A percentile compares a stretch with the other conserved stretches of the same genome.
Evolutionary conservation across 2,888 invertebrate genomes (phyloP).

Genomic region (Monochamus alternatus): DNA sequence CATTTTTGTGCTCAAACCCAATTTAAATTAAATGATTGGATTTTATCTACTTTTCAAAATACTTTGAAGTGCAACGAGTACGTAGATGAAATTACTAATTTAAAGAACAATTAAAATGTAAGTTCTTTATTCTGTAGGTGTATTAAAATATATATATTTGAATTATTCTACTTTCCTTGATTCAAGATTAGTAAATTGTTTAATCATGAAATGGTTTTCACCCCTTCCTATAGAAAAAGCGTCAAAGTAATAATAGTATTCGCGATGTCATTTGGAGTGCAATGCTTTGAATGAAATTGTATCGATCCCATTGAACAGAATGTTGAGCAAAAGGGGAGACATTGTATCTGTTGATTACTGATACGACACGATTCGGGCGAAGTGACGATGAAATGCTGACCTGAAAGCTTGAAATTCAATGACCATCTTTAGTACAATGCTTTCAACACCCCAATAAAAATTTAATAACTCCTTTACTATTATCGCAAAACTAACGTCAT

Average conservation of each 20-base stretch:
- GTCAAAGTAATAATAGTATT: slow-evolving; percentile 31
- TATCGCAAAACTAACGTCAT: slow-evolving; percentile 16
- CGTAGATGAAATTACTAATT: no score
- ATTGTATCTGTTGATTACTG: slow-evolving; percentile 58
- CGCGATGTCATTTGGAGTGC: slow-evolving; percentile 37
- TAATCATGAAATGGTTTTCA: slow-evolving; percentile 38
- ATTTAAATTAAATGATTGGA: no score
- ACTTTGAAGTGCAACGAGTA: no score
- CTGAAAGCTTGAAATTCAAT: slow-evolving; percentile 59
- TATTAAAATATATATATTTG: not conserved
- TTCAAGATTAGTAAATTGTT: slow-evolving; percentile 17
- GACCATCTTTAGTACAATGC: slow-evolving; percentile 40
- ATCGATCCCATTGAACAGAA: slow-evolving; percentile 53
- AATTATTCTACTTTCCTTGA: not conserved
- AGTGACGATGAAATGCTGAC: slow-evolving; percentile 63
- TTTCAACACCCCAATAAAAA: slow-evolving; percentile 32
- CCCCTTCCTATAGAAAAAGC: slow-evolving; percentile 31
- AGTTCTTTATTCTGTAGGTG: not conserved
- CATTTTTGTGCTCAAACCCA: no score
- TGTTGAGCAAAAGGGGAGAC: slow-evolving; percentile 43
- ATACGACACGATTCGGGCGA: slow-evolving; percentile 63
- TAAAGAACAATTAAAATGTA: not conserved
- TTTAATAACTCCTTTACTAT: slow-evolving; percentile 31
- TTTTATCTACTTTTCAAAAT: no score
- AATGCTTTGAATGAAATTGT: slow-evolving; percentile 50